Base-by-base conservation (phyloP, 2,888 invertebrate species). In the Drosophila birchii region DNA sequence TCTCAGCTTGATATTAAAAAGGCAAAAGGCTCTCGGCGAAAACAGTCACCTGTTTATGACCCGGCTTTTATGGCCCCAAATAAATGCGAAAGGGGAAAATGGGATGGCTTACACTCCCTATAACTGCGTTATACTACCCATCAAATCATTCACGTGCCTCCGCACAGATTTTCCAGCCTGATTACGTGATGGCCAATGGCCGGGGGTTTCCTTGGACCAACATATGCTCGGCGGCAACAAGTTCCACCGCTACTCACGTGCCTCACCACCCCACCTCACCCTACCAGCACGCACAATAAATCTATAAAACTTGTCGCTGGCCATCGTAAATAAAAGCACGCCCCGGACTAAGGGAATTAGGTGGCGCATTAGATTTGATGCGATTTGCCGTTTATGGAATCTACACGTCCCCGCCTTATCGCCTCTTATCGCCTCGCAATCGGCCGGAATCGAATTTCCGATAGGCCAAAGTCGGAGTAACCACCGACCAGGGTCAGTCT, bases 401-500 rank as follows among this genome's bases (percentile, higher is more conserved):
- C 70, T 57, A 36, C 49, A 61, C 49, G 49, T 23, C 49, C 38
- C 26, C 43, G 58, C 51, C 57, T 56, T 38, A 32, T 66, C 78
- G 39, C 61, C 78, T 78, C 89, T 89, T 80, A 86, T 86, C 89
- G 80, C 51, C 89, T 86, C 89, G 80, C 51, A 55, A 59, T 53
- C 53, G 67, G 61, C 51, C 59, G 49, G 29, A 69, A 67, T 68
- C 76, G 34, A 62, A 51, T 66, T 36, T 60, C 16, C 45, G 58
- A 75, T 38, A 41, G 64, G 38, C 57, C 69, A 38, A 38, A 16
- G 54, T 23, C 43, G 43, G 29, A 29, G 23, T 29, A 44, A 5
- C 26, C 34, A n/a, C 14, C 38, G 12, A 8, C 5, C 34, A 23
- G 1, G 47, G 18, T 55, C 71, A 86, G 86, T 86, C 78, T 78